Evolutionary conservation across 2,888 invertebrate genomes (phyloP).

Genomic region (Sialis fuliginosa): DNA sequence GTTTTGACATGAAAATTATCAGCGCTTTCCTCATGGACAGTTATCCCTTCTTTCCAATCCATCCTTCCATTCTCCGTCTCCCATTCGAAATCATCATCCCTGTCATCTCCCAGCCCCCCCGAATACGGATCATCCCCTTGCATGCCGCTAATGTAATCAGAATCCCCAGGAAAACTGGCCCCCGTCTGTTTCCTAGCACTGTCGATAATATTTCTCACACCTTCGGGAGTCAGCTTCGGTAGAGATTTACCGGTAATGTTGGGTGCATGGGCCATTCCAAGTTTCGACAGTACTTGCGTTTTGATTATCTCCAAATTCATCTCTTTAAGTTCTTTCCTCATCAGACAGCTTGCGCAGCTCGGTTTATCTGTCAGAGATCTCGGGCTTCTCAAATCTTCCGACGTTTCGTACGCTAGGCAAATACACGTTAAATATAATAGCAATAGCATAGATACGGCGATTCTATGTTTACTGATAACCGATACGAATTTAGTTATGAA

Average conservation of each 20-base stretch:
- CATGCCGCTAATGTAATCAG: constrained; percentile 21
- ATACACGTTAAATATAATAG: too few species aligned
- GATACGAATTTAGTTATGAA: too few species aligned
- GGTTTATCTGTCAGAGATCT: neutral
- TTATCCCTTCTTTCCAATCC: constrained; percentile 23
- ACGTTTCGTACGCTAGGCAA: too few species aligned
- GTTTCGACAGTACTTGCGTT: constrained; percentile 36
- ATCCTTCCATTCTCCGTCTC: constrained; percentile 8
- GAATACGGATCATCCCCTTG: constrained; percentile 25
- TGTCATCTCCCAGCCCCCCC: constrained; percentile 2
- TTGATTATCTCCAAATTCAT: constrained; percentile 38
- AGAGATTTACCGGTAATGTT: constrained; percentile 39
- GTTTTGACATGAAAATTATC: constrained; percentile 51
- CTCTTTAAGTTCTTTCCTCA: constrained; percentile 36
- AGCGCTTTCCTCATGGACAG: constrained; percentile 37
- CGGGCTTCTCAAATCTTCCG: too few species aligned
- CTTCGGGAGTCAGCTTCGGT: constrained; percentile 32
- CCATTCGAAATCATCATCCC: neutral
- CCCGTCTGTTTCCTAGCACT: constrained; percentile 7
- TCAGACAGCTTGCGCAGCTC: constrained; percentile 31
- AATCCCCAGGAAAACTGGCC: constrained; percentile 1
- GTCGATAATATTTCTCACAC: constrained; percentile 18
- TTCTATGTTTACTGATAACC: too few species aligned
- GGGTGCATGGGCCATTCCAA: constrained; percentile 36
- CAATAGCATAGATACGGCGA: too few species aligned